Percentiles rank a stretch among this genome's conserved stretches.
Evolutionary conservation across 2,888 invertebrate genomes (phyloP).

Genomic region (Agonopterix alstromeriana): DNA sequence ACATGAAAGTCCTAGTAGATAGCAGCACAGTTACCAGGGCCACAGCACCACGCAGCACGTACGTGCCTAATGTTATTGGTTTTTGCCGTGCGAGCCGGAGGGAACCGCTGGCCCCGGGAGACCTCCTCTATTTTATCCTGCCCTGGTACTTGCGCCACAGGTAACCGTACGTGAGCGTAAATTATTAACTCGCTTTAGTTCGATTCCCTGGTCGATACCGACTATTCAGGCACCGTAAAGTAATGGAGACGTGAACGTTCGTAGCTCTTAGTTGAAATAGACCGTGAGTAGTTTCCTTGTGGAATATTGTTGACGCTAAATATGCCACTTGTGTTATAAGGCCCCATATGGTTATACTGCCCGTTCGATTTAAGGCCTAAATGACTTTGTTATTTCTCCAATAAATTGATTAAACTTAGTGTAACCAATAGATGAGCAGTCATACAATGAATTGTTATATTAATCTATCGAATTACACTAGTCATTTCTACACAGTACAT

Average conservation of each 20-base stretch:
- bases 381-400: too few relatives aligned
- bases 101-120: slow-evolving; percentile 37
- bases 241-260: slow-evolving; percentile 1
- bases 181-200: slow-evolving; percentile 19
- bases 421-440: too few relatives aligned
- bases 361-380: too few relatives aligned
- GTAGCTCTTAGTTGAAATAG: slow-evolving; percentile 1
- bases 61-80: slow-evolving; percentile 66
- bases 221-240: slow-evolving; percentile 2
- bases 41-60: slow-evolving; percentile 47
- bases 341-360: too few relatives aligned
- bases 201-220: slow-evolving; percentile 5
- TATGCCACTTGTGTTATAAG: too few relatives aligned
- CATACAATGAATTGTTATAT: too few relatives aligned
- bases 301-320: too few relatives aligned
- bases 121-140: slow-evolving; percentile 53
- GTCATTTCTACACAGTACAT: too few relatives aligned
- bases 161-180: slow-evolving; percentile 43
- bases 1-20: slow-evolving; percentile 9
- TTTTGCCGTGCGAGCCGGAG: slow-evolving; percentile 45
- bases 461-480: too few relatives aligned
- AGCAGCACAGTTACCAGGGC: slow-evolving; percentile 28
- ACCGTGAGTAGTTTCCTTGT: not conserved
- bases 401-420: too few relatives aligned
- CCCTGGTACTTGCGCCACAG: slow-evolving; percentile 39